These are phyloP conservation scores for Fregetta grallaria DNA, from an alignment of 2,113 vertebrate genomes.

Conservation along the genomic window DNA sequence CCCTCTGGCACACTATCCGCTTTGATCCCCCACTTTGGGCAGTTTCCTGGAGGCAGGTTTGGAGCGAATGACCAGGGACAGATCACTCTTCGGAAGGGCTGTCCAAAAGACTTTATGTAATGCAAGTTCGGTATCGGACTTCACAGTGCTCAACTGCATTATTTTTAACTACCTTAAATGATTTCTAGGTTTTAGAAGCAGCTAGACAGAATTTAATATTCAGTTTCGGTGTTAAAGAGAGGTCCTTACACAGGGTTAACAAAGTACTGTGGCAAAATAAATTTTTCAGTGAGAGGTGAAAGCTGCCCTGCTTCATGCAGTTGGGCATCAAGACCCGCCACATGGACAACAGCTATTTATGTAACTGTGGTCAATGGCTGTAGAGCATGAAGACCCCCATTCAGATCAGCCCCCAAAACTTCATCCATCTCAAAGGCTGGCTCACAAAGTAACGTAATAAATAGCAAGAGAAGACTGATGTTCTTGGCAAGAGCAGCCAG, in stretches of 20 bases:
- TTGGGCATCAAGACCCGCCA: neutral
- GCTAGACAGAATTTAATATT: neutral
- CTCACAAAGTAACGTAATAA: constrained; percentile 2
- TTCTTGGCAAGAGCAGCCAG: constrained; percentile 45
- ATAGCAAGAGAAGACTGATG: neutral
- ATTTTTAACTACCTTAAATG: neutral
- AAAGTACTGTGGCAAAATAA: neutral
- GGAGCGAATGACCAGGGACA: neutral
- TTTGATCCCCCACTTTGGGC: neutral
- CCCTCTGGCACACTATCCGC: neutral
- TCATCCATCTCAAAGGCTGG: neutral
- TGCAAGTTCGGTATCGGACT: neutral
- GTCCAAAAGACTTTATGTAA: neutral
- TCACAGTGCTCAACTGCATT: neutral
- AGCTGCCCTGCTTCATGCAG: neutral
- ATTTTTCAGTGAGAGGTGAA: neutral
- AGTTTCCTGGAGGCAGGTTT: neutral
- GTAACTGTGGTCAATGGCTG: neutral
- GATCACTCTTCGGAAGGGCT: neutral
- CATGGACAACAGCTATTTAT: neutral
- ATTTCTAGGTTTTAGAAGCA: neutral
- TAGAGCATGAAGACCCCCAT: constrained; percentile 19
- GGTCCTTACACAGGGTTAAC: neutral
- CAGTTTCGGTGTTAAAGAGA: neutral
- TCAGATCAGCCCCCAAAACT: neutral